Base-by-base conservation (phyloP, 2,888 invertebrate genomes). In the Watsonalla cultraria region DNA sequence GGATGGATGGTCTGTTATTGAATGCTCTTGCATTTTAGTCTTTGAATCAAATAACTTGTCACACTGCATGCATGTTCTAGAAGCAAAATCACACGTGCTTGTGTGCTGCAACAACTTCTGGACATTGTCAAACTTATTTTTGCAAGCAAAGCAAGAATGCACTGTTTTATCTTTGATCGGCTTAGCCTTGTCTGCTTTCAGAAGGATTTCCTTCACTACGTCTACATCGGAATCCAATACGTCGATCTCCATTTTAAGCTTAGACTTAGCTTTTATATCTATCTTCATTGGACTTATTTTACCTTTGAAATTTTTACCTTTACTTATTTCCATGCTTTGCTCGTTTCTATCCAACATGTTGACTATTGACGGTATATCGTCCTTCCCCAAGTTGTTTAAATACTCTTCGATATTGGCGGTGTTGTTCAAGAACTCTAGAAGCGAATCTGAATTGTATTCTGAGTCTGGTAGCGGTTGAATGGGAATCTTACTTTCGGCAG, bases 401-500 rank as follows among this genome's bases (percentile, higher is more conserved):
- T 90, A 89, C 60, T 90, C 86, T 55, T 89, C 87, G 8, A 90
- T 89, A 54, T 90, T 90, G 1, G 82, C 87, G 42, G 88, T 90
- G 55, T 86, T 90, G 58, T 91, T 90, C 35, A 91, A 60, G 64
- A 91, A 91, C 60, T 91, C 90, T 49, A 91, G 54, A 6, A 91
- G 77, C 7, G 91, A 90, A 66, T 91, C 90, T 0, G 90, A 90
- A 54, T 90, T 90, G 61, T 90, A 90, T 73, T 91, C 90, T 0
- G 87, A 89, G 64, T 89, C 89, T 0, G 90, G 89, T 45, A 90
- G 63, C 0, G 90, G 90, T 58, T 88, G 88, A n/a, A 90, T 68
- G 5, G 76, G 72, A 7, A 75, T 76, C 75, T 87, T 90, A 1
- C 65, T 68, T 67, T 87, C 87, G 4, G 64, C 52, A 0, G 67